phyloP scores from a whole-genome alignment of 2,888 invertebrate genomes.

The Girardia tigrina region DNA sequence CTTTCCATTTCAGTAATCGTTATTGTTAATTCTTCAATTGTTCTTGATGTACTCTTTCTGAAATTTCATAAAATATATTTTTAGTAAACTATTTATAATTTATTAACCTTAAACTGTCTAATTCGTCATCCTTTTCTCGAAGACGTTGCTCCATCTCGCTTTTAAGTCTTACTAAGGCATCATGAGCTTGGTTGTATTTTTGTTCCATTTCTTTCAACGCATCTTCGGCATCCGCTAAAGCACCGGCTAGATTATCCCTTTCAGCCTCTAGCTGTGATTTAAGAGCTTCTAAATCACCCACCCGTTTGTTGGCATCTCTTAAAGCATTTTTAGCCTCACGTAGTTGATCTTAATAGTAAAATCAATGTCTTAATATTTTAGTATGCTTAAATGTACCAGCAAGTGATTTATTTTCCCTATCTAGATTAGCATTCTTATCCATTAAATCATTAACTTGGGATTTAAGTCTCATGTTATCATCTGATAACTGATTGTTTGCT shows the following conservation, averaged over 20 bases:
- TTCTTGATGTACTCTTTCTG: conserved; percentile 49
- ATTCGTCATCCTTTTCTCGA: conserved; percentile 93
- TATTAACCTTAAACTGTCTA: conserved; percentile 83
- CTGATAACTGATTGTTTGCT: conserved; percentile 25
- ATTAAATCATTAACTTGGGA: conserved; percentile 81
- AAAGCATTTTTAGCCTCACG: conserved; percentile 80
- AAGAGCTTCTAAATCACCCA: conserved; percentile 79
- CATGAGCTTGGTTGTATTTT: conserved; percentile 75
- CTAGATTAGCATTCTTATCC: conserved; percentile 76
- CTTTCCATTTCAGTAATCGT: conserved; percentile 50
- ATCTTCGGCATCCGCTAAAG: conserved; percentile 87
- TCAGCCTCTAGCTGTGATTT: conserved; percentile 95
- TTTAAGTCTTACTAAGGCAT: conserved; percentile 68
- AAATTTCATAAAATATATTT: not conserved
- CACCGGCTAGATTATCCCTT: conserved; percentile 89
- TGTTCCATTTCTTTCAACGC: conserved; percentile 88
- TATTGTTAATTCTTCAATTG: conserved; percentile 49
- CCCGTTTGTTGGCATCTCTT: conserved; percentile 75
- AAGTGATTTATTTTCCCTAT: conserved; percentile 63
- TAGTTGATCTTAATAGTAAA: conserved; percentile 50
- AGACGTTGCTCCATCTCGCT: conserved; percentile 91
- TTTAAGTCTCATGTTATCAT: conserved; percentile 67
- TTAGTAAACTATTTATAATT: not conserved
- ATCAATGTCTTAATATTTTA: not conserved
- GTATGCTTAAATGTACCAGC: conserved; percentile 59